Percentiles rank a stretch among this genome's conserved stretches.
Conservation (phyloP, 1,140 invertebrate genomes). For the Lamellibrachia luymesi region DNA sequence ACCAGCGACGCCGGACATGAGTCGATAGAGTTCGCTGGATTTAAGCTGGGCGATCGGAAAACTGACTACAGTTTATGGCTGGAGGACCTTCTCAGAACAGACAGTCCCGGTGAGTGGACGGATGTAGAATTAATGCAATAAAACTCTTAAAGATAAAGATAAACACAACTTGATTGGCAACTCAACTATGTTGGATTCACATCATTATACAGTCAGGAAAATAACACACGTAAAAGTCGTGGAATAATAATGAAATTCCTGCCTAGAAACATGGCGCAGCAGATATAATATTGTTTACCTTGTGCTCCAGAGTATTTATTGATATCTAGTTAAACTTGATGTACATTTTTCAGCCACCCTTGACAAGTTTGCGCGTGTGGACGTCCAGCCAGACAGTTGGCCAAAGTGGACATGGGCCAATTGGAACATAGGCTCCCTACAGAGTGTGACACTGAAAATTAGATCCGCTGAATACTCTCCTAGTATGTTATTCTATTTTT, state of each 20-base stretch:
- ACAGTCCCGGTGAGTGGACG: not conserved
- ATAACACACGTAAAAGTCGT: no score
- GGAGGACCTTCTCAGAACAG: not conserved
- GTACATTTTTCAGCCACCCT: not conserved
- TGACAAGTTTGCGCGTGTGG: not conserved
- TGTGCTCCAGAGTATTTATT: no score
- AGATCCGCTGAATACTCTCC: not conserved
- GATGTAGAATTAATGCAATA: not conserved
- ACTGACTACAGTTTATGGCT: not conserved
- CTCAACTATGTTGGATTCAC: no score
- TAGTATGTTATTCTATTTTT: not conserved
- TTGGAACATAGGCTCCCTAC: not conserved
- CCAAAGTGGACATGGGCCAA: not conserved
- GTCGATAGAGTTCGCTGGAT: not conserved
- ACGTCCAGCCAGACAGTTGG: not conserved
- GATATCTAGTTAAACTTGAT: not conserved
- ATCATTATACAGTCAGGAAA: no score
- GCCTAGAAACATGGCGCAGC: no score
- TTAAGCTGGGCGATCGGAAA: not conserved
- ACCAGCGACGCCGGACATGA: not conserved
- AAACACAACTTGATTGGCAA: no score
- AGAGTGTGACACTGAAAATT: not conserved
- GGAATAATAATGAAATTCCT: no score
- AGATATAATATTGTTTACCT: no score
- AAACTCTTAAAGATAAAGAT: no score